Percentiles rank a stretch among this genome's conserved stretches.
Evolutionary conservation across 1,140 invertebrate species (phyloP).

Genomic region (Watersipora subatra): DNA sequence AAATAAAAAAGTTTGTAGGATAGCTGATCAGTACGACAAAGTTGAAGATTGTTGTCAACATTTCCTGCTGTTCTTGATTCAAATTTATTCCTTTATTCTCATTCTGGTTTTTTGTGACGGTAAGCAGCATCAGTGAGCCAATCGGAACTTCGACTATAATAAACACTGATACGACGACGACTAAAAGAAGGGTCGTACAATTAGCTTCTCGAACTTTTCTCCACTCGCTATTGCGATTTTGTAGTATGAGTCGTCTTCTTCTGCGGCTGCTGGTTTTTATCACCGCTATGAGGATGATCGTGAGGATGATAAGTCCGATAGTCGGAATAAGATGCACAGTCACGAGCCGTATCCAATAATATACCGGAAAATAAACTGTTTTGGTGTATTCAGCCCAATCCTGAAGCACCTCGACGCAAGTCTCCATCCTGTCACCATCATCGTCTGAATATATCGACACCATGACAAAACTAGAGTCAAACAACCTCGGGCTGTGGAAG

Average conservation of each 20-base stretch:
- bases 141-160: conserved; percentile 78
- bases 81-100: conserved; percentile 18
- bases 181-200: conserved; percentile 83
- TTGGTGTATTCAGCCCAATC: conserved; percentile 42
- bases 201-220: conserved; percentile 55
- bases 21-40: conserved; percentile 81
- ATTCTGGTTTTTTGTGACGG: conserved; percentile 60
- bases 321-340: conserved; percentile 83
- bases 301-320: conserved; percentile 71
- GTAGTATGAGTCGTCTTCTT: conserved; percentile 64
- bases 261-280: conserved; percentile 66
- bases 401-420: conserved; percentile 14
- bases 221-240: neutral
- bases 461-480: conserved; percentile 46
- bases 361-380: conserved; percentile 62
- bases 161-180: conserved; percentile 84
- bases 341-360: conserved; percentile 69
- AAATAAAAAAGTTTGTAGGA: conserved; percentile 87
- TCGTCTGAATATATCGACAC: neutral
- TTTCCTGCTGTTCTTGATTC: conserved; percentile 12
- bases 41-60: conserved; percentile 49
- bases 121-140: conserved; percentile 59
- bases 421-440: neutral
- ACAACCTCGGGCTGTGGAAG: conserved; percentile 63
- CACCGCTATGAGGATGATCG: conserved; percentile 69